These are phyloP conservation scores for Pangasius krempfi DNA, from an alignment of 2,797 vertebrate species.

Conservation along the genomic window DNA sequence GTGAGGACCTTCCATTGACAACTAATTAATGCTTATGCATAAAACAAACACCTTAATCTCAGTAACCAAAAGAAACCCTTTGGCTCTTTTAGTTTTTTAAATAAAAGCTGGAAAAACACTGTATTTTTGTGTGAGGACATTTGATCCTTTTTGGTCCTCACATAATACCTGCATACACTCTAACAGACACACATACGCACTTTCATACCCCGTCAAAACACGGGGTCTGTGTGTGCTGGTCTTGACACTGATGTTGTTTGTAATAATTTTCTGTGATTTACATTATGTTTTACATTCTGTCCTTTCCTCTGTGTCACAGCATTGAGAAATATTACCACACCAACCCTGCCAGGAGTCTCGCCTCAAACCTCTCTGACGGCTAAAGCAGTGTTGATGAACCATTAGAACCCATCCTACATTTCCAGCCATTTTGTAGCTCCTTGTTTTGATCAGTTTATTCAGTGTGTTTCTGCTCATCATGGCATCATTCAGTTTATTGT, in stretches of 20 bases:
- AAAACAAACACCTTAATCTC: too few species aligned
- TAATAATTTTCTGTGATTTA: background rate
- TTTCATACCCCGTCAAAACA: too few species aligned
- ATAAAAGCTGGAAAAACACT: too few species aligned
- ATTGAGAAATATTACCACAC: background rate
- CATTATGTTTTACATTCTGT: background rate
- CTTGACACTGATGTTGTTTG: background rate
- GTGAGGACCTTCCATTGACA: too few species aligned
- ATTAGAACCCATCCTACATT: background rate
- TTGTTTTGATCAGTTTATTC: background rate
- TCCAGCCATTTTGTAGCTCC: background rate
- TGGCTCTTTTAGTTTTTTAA: too few species aligned
- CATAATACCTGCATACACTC: too few species aligned
- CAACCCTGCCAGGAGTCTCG: background rate
- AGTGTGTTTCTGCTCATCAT: background rate
- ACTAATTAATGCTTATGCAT: too few species aligned
- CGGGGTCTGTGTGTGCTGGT: too few species aligned
- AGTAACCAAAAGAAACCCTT: too few species aligned
- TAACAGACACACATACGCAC: too few species aligned
- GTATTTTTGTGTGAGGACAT: too few species aligned
- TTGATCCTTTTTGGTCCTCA: too few species aligned
- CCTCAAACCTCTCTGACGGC: background rate
- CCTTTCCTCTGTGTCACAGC: background rate
- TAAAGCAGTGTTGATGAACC: background rate
- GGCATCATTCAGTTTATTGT: background rate